Conservation (phyloP, 2,797 vertebrate species). For the Molossus alvarezi region DNA sequence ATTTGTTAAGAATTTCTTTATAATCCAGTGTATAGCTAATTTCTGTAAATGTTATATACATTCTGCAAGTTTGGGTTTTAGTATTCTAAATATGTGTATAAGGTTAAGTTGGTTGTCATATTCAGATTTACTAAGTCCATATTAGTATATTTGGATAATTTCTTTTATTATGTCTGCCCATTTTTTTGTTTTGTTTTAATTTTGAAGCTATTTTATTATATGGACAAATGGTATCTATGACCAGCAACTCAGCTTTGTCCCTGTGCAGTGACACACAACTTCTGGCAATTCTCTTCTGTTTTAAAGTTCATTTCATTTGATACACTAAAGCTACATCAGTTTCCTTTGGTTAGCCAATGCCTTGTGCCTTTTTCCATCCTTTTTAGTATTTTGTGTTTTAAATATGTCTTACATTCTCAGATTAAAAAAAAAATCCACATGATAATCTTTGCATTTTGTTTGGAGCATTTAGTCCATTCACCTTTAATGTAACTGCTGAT, state of each 20-base stretch:
- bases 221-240: background rate
- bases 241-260: background rate
- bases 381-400: background rate
- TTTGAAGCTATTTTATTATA: background rate
- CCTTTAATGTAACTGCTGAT: background rate
- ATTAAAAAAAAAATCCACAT: conserved; percentile 19
- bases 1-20: background rate
- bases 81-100: background rate
- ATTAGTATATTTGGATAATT: background rate
- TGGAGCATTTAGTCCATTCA: background rate
- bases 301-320: background rate
- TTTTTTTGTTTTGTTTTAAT: background rate
- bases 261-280: background rate
- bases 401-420: background rate
- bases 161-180: background rate
- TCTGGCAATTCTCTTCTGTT: background rate
- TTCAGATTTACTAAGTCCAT: background rate
- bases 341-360: background rate
- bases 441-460: background rate
- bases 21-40: background rate
- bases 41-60: background rate
- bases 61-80: background rate
- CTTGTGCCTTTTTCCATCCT: background rate
- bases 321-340: background rate
- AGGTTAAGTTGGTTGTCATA: background rate